Conservation (phyloP, 2,888 invertebrate genomes). For the Metopia argyrocephala region DNA sequence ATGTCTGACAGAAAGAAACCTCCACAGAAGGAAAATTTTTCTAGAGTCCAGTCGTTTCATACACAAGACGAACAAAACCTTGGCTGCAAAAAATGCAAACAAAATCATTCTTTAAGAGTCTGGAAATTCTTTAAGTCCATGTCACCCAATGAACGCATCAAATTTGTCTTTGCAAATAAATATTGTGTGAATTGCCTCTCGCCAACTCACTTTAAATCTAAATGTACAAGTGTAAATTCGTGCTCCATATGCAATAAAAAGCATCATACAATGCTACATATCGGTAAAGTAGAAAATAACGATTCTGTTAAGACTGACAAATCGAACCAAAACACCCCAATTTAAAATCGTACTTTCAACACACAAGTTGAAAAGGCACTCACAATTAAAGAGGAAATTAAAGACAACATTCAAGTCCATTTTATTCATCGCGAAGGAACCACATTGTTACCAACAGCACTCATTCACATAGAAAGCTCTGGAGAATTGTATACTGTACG, state of each 20-base stretch:
- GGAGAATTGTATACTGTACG: background rate
- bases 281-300: background rate
- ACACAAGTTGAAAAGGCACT: too few species aligned
- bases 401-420: background rate
- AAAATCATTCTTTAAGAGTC: constrained; percentile 10
- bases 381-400: too few species aligned
- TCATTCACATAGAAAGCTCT: background rate
- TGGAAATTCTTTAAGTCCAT: constrained; percentile 19
- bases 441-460: background rate
- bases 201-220: background rate
- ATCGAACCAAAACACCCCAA: background rate
- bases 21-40: background rate
- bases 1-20: background rate
- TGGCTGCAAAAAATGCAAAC: constrained; percentile 29
- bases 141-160: background rate
- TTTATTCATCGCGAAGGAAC: background rate
- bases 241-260: constrained; percentile 9
- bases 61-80: background rate
- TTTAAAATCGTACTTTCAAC: background rate
- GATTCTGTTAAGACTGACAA: background rate
- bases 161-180: constrained; percentile 20
- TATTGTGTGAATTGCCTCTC: constrained; percentile 16
- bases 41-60: constrained; percentile 10
- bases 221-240: background rate
- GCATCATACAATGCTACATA: constrained; percentile 18